These are phyloP conservation scores for Amaurobius ferox DNA, from an alignment of 2,888 invertebrate species.

Conservation along the genomic window DNA sequence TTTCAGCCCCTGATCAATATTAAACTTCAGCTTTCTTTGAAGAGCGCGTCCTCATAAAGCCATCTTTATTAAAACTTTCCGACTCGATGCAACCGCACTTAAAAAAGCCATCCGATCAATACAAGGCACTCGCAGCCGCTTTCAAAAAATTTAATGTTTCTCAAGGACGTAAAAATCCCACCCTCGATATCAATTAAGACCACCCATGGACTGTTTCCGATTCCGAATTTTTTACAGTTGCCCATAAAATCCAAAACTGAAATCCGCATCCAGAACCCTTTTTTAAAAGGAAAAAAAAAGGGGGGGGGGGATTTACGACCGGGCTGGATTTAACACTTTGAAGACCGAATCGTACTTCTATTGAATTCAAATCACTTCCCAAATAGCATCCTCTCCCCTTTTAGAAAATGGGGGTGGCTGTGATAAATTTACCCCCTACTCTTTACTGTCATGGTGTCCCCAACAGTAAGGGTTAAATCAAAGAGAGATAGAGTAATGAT, in stretches of 20 bases:
- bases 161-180: conserved; percentile 36
- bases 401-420: not conserved
- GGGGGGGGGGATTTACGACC: conserved; percentile 34
- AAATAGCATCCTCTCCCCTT: not conserved
- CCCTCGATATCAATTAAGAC: conserved; percentile 65
- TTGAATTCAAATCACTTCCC: conserved; percentile 26
- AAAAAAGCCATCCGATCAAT: too few relatives aligned
- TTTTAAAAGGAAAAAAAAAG: not conserved
- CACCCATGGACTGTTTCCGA: conserved; percentile 46
- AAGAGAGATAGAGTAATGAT: conserved; percentile 2
- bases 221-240: conserved; percentile 26
- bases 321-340: conserved; percentile 59
- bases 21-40: too few relatives aligned
- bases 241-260: conserved; percentile 45
- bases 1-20: too few relatives aligned
- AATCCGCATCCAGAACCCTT: conserved; percentile 17
- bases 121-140: not conserved
- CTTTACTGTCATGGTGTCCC: not conserved
- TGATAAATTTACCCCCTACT: not conserved
- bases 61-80: too few relatives aligned
- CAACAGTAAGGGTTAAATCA: conserved; percentile 20
- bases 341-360: conserved; percentile 46
- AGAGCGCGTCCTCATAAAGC: too few relatives aligned
- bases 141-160: not conserved
- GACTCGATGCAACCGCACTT: too few relatives aligned